These are phyloP conservation scores for Microplitis mediator DNA, from an alignment of 1,140 invertebrate genomes.

Conservation along the genomic window DNA sequence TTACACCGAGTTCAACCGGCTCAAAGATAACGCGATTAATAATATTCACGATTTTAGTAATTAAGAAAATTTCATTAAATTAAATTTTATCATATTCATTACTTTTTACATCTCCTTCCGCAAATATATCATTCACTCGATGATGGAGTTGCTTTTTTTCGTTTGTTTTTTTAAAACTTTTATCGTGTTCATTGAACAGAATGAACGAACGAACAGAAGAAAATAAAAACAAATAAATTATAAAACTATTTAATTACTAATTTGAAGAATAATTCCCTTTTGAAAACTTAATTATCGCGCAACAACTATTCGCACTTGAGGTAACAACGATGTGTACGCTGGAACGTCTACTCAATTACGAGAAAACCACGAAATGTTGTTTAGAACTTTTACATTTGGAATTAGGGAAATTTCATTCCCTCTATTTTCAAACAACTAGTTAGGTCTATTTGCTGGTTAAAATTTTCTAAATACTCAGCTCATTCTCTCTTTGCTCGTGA, in stretches of 20 bases:
- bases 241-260: background rate
- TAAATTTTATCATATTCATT: background rate
- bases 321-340: background rate
- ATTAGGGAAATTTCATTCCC: conserved; percentile 48
- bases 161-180: too few species aligned
- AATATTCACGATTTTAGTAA: conserved; percentile 1
- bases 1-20: conserved; percentile 34
- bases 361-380: conserved; percentile 5
- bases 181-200: background rate
- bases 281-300: background rate
- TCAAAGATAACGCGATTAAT: conserved; percentile 35
- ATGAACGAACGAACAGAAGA: background rate
- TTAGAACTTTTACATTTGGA: conserved; percentile 32
- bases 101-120: background rate
- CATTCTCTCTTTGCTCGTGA: background rate
- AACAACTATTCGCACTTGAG: conserved; percentile 11
- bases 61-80: conserved; percentile 5
- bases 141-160: too few species aligned
- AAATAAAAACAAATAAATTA: background rate
- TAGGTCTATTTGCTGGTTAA: conserved; percentile 42
- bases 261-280: background rate
- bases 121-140: background rate
- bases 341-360: background rate
- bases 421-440: conserved; percentile 42
- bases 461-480: conserved; percentile 31